Base-by-base conservation (phyloP, 2,797 vertebrate species). In the Macrochelys suwanniensis region DNA sequence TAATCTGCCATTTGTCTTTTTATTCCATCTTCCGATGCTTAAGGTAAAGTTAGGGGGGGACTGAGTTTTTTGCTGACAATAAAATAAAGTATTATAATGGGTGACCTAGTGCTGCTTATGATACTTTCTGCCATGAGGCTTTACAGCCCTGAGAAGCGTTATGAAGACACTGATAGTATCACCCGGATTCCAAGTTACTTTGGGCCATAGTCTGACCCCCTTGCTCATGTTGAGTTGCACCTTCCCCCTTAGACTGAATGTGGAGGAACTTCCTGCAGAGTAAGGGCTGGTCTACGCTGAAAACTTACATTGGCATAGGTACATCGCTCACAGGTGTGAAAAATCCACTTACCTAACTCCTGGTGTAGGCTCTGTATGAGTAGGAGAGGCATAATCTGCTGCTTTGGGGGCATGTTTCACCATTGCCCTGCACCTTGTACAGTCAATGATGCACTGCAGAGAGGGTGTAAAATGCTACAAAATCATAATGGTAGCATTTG, bases 141-240 rank as follows among this genome's bases (percentile, higher is more conserved):
- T 28, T 11, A 7, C 11, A 5, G 54, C 4, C 65, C 1, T 12
- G 16, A 37, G 68, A 56, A 11, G n/a, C 7, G 49, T 37, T 77
- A 37, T 33, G 2, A 23, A 49, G 37, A 25, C 8, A 3, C 2
- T 65, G 31, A 0, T 5, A 6, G 6, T 6, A 2, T 37, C 0
- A 25, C 37, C 3, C 9, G 49, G 68, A 78, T 6, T 1, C 1
- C 37, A 37, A 49, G 17, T 65, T 10, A 19, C 68, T 17, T 7
- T 3, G 31, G 49, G 23, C 23, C 28, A 31, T 2, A 50, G 4
- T 77, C 31, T 5, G 37, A 49, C 5, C 49, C n/a, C 68, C 37
- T 49, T 4, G 2, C n/a, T 76, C 28, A 11, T 1, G 42, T 26
- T 57, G 54, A 17, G 16, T 42, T 77, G 7, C 26, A 49, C 19